Evolutionary conservation across 2,113 vertebrate species (phyloP).

Genomic region (Malurus alboscapulatus): DNA sequence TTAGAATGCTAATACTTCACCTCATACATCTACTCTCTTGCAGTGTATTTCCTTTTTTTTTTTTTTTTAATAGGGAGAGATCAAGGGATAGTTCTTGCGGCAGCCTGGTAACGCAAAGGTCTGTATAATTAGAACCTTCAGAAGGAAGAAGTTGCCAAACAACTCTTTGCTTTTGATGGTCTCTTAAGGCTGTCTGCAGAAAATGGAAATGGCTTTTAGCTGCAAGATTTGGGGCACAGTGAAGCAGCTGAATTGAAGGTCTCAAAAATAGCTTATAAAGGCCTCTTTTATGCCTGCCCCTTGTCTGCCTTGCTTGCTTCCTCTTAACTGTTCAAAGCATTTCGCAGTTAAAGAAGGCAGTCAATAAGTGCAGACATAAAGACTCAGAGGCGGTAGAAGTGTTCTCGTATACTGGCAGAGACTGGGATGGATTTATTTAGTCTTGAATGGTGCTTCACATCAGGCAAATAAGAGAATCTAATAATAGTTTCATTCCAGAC

Average conservation of each 20-base stretch:
- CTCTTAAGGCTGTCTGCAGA: slow-evolving; percentile 10
- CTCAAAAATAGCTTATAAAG: slow-evolving; percentile 51
- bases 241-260: neutral
- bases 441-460: slow-evolving; percentile 3
- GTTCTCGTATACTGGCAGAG: neutral
- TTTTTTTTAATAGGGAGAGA: neutral
- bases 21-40: neutral
- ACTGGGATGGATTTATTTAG: neutral
- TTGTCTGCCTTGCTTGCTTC: slow-evolving; percentile 5
- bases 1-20: neutral
- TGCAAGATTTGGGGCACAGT: slow-evolving; percentile 20
- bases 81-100: neutral
- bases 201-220: slow-evolving; percentile 59
- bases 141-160: slow-evolving; percentile 11
- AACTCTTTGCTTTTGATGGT: neutral
- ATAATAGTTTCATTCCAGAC: neutral
- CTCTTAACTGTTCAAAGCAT: slow-evolving; percentile 20
- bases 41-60: neutral
- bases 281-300: slow-evolving; percentile 32
- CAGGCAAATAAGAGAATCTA: neutral
- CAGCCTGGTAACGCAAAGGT: neutral
- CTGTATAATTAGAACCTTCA: slow-evolving; percentile 22
- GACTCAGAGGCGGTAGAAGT: neutral
- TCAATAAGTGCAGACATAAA: slow-evolving; percentile 16
- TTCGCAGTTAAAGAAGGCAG: slow-evolving; percentile 22